phyloP scores from a whole-genome alignment of 1,140 invertebrate genomes.

The Lordiphosa stackelbergi region DNA sequence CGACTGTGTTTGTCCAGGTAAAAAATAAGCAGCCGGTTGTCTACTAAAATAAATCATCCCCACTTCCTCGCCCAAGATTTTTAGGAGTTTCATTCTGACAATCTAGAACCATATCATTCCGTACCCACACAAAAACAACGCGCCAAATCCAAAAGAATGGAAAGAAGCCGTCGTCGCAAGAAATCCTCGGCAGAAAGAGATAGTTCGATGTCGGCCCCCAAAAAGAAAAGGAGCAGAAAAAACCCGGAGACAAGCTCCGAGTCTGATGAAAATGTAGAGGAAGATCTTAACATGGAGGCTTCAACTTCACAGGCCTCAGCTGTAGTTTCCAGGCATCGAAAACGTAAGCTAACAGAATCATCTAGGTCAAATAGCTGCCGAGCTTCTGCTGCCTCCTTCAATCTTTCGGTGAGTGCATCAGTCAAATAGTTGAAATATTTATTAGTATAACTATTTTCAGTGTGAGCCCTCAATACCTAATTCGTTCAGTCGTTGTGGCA shows the following conservation, averaged over 20 bases:
- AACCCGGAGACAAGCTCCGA: background rate
- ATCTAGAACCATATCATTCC: too few relatives aligned
- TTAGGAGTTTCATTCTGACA: too few relatives aligned
- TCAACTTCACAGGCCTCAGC: background rate
- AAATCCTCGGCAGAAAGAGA: background rate
- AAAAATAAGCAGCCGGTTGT: too few relatives aligned
- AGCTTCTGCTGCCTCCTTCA: background rate
- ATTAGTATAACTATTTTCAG: background rate
- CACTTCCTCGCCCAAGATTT: too few relatives aligned
- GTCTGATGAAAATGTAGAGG: too few relatives aligned
- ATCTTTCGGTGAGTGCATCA: background rate
- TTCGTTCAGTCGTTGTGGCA: constrained; percentile 79
- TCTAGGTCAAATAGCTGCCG: background rate
- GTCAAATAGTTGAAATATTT: background rate
- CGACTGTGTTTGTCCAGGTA: too few relatives aligned
- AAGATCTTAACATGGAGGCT: background rate
- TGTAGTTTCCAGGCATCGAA: too few relatives aligned
- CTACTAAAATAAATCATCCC: too few relatives aligned
- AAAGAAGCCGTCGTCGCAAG: background rate
- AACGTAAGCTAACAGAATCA: background rate
- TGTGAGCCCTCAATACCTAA: constrained; percentile 12
- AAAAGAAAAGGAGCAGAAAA: background rate
- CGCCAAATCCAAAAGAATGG: background rate
- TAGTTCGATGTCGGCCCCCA: background rate
- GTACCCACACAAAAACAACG: background rate